Percentiles rank a stretch among this genome's conserved stretches.
phyloP scores from a whole-genome alignment of 2,797 vertebrate genomes.

The Cephalopachus bancanus region DNA sequence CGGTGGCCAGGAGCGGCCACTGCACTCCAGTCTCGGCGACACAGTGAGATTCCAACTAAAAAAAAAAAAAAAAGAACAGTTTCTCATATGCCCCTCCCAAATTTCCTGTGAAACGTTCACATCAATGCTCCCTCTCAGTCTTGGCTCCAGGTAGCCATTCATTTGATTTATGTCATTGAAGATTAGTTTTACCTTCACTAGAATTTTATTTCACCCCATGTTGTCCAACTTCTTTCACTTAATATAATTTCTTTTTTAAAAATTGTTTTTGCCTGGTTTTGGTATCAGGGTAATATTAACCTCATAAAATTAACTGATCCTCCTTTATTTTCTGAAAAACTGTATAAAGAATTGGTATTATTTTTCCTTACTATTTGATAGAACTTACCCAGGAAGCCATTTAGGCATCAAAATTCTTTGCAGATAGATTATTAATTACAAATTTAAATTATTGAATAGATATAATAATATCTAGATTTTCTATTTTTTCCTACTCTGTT shows the following conservation, averaged over 20 bases:
- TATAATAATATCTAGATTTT: background rate
- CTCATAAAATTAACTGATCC: background rate
- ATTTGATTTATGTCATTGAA: constrained; percentile 19
- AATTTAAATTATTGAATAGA: background rate
- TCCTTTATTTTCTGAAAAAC: background rate
- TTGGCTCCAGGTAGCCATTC: background rate
- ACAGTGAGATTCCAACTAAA: too few species aligned
- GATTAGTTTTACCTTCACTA: background rate
- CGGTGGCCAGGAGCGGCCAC: too few species aligned
- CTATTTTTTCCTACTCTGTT: background rate
- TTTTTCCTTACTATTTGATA: constrained; percentile 15
- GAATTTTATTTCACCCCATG: background rate
- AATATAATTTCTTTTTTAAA: background rate
- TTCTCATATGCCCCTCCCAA: background rate
- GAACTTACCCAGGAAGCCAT: background rate
- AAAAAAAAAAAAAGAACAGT: too few species aligned
- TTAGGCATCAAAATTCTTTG: background rate
- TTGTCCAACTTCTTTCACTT: background rate
- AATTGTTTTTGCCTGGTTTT: background rate
- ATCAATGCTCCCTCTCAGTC: background rate
- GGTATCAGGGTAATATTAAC: background rate
- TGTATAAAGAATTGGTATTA: background rate
- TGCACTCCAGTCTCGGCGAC: too few species aligned
- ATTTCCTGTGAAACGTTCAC: background rate
- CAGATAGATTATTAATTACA: background rate